Conservation (phyloP, 2,797 vertebrate genomes). For the Myotis myotis region DNA sequence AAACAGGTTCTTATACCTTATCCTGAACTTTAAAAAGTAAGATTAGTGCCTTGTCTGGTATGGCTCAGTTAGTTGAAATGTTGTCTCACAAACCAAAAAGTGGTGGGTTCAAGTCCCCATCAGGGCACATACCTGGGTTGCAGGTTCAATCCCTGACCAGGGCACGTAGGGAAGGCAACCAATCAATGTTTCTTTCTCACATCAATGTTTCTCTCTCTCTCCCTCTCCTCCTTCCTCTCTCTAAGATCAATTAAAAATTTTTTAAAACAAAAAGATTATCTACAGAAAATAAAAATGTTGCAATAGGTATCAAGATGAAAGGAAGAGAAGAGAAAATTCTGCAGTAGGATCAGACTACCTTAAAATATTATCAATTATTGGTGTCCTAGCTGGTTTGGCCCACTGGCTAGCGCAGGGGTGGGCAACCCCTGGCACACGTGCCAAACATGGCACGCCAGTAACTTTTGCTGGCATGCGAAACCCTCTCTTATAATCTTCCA, state of each 20-base stretch:
- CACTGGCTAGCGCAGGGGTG: too few relatives aligned
- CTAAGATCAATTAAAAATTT: neutral
- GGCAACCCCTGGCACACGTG: too few relatives aligned
- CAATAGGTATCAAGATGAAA: neutral
- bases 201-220: neutral
- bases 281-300: neutral
- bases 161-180: neutral
- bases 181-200: neutral
- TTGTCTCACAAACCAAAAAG: neutral
- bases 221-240: neutral
- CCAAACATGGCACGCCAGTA: too few relatives aligned
- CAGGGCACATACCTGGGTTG: neutral
- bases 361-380: neutral
- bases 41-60: neutral
- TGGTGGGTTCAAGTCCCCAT: neutral
- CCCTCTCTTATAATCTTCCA: too few relatives aligned
- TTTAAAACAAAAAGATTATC: neutral
- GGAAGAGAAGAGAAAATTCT: neutral
- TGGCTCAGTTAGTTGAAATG: neutral
- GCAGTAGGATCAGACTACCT: neutral
- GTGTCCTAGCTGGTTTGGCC: too few relatives aligned
- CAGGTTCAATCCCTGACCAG: neutral
- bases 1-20: neutral
- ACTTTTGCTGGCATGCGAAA: too few relatives aligned
- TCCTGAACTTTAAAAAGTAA: neutral